These are phyloP conservation scores for Synanthedon formicaeformis DNA, from an alignment of 2,888 invertebrate genomes.

Conservation along the genomic window DNA sequence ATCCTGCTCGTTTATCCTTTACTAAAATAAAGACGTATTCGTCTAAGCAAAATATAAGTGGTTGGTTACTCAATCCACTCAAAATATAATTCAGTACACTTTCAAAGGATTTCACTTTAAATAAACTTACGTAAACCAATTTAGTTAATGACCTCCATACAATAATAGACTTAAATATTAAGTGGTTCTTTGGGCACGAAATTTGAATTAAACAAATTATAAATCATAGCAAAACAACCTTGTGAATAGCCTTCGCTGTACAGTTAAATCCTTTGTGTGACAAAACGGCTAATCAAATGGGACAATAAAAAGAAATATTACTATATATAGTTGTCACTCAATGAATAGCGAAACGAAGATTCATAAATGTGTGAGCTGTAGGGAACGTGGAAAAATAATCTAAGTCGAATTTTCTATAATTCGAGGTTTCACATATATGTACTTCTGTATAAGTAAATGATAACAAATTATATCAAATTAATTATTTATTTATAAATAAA, in stretches of 20 bases:
- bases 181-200: conserved; percentile 37
- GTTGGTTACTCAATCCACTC: background rate
- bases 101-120: background rate
- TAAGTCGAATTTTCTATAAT: no score
- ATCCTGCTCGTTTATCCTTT: no score
- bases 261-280: conserved; percentile 48
- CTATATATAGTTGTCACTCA: conserved; percentile 51
- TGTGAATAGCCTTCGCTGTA: conserved; percentile 53
- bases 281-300: conserved; percentile 56
- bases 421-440: no score
- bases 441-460: no score
- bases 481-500: no score
- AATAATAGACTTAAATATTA: background rate
- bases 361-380: conserved; percentile 18
- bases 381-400: no score
- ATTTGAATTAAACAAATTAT: conserved; percentile 54
- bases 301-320: conserved; percentile 64
- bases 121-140: conserved; percentile 1
- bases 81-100: no score
- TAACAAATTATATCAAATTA: no score
- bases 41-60: background rate
- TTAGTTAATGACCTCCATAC: background rate
- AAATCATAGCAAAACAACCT: conserved; percentile 60
- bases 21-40: no score
- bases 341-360: conserved; percentile 49